A percentile compares a stretch with the other conserved stretches of the same genome.
Evolutionary conservation across 2,113 vertebrate genomes (phyloP).

Genomic region (Donacobius atricapilla): DNA sequence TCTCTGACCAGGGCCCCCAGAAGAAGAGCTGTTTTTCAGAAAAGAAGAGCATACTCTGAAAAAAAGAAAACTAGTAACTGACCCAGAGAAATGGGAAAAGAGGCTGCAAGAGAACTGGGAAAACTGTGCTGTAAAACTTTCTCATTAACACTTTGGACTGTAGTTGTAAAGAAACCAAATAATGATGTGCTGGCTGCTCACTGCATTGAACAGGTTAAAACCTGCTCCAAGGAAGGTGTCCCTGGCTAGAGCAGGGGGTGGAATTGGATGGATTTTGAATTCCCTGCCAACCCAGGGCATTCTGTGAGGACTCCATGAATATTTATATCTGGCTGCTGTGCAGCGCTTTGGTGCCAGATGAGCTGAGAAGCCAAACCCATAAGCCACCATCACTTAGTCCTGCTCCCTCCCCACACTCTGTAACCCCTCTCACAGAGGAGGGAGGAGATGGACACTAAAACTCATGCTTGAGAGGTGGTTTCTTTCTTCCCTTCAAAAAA

Average conservation of each 20-base stretch:
- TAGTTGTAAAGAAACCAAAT: background rate
- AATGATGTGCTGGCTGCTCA: background rate
- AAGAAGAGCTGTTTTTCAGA: conserved; percentile 76
- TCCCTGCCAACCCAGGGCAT: background rate
- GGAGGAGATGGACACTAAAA: background rate
- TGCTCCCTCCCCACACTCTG: background rate
- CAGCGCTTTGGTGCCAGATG: background rate
- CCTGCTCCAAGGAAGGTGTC: background rate
- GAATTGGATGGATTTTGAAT: background rate
- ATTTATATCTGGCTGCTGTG: background rate
- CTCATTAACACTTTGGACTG: background rate
- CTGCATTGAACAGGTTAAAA: background rate
- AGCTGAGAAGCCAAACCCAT: background rate
- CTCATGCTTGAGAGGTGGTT: background rate
- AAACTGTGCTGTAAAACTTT: conserved; percentile 81
- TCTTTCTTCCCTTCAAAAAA: background rate
- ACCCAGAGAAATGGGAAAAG: conserved; percentile 80
- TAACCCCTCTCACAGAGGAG: background rate
- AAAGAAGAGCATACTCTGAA: conserved; percentile 36
- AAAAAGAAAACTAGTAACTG: conserved; percentile 64
- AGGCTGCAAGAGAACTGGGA: conserved; percentile 94
- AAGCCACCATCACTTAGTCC: fast-evolving
- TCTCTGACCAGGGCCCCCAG: conserved; percentile 78
- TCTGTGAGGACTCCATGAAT: background rate
- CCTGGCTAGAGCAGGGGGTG: background rate